Conservation (phyloP, 2,113 vertebrate genomes). For the Donacobius atricapilla region DNA sequence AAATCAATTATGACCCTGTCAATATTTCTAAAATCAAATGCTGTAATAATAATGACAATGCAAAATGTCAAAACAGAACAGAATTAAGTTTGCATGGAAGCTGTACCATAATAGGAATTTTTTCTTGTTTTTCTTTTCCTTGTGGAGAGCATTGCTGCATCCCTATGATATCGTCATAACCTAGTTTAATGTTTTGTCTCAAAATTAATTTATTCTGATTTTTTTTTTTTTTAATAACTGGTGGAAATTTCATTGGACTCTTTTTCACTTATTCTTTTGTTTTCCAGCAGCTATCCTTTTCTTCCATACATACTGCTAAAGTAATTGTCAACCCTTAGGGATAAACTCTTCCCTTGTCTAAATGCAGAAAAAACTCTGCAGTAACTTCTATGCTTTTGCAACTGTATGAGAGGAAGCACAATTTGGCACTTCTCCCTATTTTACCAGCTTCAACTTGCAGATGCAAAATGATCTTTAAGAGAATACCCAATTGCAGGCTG, state of each 20-base stretch:
- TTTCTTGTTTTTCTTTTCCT: neutral
- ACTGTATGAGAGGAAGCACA: neutral
- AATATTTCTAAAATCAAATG: neutral
- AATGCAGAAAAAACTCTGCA: neutral
- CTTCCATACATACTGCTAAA: neutral
- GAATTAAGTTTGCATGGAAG: neutral
- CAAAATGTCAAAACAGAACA: neutral
- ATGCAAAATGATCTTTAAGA: neutral
- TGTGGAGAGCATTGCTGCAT: neutral
- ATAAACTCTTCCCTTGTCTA: neutral
- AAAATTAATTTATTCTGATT: neutral
- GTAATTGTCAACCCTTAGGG: neutral
- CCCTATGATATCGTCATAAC: neutral
- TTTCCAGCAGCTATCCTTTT: neutral
- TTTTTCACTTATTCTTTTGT: neutral
- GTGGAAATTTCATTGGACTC: neutral
- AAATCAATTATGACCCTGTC: neutral
- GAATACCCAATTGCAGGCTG: neutral
- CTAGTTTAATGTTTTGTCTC: neutral
- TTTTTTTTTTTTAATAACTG: neutral
- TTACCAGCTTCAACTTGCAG: neutral
- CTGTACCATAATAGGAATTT: neutral
- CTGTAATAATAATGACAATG: neutral
- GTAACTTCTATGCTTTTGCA: neutral
- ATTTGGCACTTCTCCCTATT: neutral